phyloP scores from a whole-genome alignment of 2,113 vertebrate genomes.

The Rhinopithecus roxellana region DNA sequence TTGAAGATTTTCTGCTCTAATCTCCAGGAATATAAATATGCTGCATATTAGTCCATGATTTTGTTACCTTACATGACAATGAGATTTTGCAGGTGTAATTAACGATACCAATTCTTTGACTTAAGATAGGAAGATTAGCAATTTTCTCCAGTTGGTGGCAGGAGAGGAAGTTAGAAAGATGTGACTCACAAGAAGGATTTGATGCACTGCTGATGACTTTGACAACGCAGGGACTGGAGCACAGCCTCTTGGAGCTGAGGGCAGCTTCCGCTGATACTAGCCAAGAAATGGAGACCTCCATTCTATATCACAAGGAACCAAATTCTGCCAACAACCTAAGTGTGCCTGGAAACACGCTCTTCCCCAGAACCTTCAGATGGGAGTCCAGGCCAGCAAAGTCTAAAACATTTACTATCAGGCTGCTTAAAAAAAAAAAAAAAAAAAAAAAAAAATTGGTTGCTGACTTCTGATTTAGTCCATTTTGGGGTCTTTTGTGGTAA shows the following conservation, averaged over 20 bases:
- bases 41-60: background rate
- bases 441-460: background rate
- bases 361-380: background rate
- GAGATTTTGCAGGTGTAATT: background rate
- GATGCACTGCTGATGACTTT: background rate
- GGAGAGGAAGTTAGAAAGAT: background rate
- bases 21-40: background rate
- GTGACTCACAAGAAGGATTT: background rate
- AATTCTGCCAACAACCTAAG: background rate
- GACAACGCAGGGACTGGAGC: background rate
- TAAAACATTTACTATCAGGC: background rate
- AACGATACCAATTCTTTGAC: background rate
- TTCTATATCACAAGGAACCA: background rate
- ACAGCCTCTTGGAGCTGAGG: no score
- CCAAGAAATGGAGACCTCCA: background rate
- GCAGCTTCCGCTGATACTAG: background rate
- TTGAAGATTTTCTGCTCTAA: background rate
- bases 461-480: background rate
- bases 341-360: no score
- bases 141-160: background rate
- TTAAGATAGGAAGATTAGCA: background rate
- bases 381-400: no score
- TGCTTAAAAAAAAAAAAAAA: background rate
- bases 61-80: background rate
- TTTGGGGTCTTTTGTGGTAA: background rate